Conservation (phyloP, 1,140 invertebrate species). For the Prorops nasuta region DNA sequence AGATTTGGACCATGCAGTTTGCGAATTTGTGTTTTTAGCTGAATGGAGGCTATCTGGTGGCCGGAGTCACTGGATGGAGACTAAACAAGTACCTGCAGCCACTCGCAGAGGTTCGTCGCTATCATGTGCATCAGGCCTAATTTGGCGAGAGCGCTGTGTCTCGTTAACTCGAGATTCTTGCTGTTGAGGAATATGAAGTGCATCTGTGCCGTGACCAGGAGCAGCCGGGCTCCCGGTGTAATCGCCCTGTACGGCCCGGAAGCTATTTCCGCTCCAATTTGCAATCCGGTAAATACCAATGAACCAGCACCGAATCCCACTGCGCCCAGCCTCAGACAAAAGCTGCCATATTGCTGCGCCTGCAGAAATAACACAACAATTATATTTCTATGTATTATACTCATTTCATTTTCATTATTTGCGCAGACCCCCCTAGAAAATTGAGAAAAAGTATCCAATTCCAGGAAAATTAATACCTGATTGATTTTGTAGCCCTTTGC, state of each 20-base stretch:
- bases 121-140: constrained; percentile 84
- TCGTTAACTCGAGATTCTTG: constrained; percentile 62
- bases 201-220: constrained; percentile 66
- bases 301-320: constrained; percentile 71
- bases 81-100: constrained; percentile 76
- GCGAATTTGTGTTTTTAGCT: too few relatives aligned
- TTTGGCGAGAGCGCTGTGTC: constrained; percentile 66
- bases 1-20: too few relatives aligned
- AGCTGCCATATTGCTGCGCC: constrained; percentile 70
- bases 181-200: constrained; percentile 69
- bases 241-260: constrained; percentile 57
- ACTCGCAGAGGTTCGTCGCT: constrained; percentile 78
- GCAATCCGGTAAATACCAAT: constrained; percentile 67
- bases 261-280: constrained; percentile 63
- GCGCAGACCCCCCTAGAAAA: too few relatives aligned
- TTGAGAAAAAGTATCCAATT: too few relatives aligned
- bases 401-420: constrained; percentile 9
- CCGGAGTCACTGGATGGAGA: too few relatives aligned
- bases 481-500: neutral
- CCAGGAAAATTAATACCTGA: constrained; percentile 23
- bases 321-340: constrained; percentile 79
- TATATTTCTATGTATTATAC: constrained; percentile 31
- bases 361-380: constrained; percentile 33
- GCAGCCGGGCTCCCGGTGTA: constrained; percentile 59
- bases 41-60: too few relatives aligned